Evolutionary conservation across 1,140 invertebrate species (phyloP), one percentile per base, ranked within the genome.

Genomic region (Cydia pomonella): DNA sequence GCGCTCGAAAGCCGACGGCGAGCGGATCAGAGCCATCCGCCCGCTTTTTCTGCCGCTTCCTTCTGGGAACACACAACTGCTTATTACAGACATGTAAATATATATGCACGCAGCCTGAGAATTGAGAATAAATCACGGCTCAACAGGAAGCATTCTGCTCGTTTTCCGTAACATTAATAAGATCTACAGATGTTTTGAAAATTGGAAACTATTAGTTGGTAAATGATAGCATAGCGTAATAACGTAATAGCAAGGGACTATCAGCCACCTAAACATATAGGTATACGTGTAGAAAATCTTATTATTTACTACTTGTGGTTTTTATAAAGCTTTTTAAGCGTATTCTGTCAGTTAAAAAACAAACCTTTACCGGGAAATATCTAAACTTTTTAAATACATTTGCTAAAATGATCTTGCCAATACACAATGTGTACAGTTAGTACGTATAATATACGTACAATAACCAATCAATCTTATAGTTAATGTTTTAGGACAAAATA

Each of bases 1-100:
- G 82, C 80, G 87, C 80, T 87, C 86, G 85, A 80, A 80, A 59
- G 77, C 80, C 64, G 74, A 74, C 74, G 63, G 76, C 75, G 38
- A 50, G 75, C 33, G 44, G 64, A 69, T 69, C 64, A 69, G 64
- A 69, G 27, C 25, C 5, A 66, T 23, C 62, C 23, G 25, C 29
- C 29, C 64, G 64, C 64, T 69, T 69, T 69, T 69, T 69, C 64
- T 69, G 64, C 64, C 64, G 64, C 64, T 69, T 69, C 64, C 64
- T 69, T 69, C 64, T 69, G 64, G 64, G 64, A 69, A 69, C 64
- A 69, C 64, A 38, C 63, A 33, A 33, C 64, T 33, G 64, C 64
- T 69, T 69, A 69, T 69, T 69, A 69, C 64, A 18, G 16, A 33
- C 27, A 69, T 69, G 64, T 69, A 69, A 69, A 69, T 69, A 33